These are phyloP conservation scores for Henricia sp. DNA, from an alignment of 53 echinoderm and acorn worm genomes.

Conservation along the genomic window DNA sequence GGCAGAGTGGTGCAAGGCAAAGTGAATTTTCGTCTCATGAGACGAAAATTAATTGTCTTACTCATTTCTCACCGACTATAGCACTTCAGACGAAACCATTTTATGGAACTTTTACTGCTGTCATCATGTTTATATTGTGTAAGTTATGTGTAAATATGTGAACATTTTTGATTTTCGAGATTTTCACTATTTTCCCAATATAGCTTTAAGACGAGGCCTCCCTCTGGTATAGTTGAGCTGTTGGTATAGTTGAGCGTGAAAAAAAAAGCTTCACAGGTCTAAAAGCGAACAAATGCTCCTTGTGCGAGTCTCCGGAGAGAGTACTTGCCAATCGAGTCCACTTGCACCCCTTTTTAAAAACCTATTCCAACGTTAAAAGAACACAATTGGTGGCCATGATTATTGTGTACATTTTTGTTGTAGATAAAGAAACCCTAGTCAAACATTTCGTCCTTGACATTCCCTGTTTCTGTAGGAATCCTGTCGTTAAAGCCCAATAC, in stretches of 20 bases:
- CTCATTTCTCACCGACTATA: too few species aligned
- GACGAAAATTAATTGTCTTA: too few species aligned
- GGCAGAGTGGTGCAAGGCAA: too few species aligned
- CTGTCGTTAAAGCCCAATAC: too few species aligned
- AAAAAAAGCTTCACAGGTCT: not conserved
- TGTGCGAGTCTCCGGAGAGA: constrained; percentile 27
- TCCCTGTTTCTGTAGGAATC: too few species aligned
- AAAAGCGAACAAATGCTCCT: constrained; percentile 48
- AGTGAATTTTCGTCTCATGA: too few species aligned
- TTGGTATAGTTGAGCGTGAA: not conserved
- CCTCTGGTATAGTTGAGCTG: constrained; percentile 47
- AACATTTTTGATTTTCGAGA: too few species aligned
- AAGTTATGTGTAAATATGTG: too few species aligned
- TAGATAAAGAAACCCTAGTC: constrained; percentile 38
- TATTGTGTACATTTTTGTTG: constrained; percentile 22
- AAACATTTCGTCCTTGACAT: constrained; percentile 16
- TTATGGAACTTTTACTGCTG: too few species aligned
- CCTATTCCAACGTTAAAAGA: constrained; percentile 32
- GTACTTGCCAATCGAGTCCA: constrained; percentile 51
- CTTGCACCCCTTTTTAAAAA: constrained; percentile 31
- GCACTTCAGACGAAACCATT: too few species aligned
- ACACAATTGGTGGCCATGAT: constrained; percentile 37
- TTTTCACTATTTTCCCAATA: too few species aligned
- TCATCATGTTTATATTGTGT: too few species aligned
- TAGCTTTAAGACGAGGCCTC: constrained; percentile 40